phyloP scores from a whole-genome alignment of 2,797 vertebrate species.

The Caiman crocodilus region DNA sequence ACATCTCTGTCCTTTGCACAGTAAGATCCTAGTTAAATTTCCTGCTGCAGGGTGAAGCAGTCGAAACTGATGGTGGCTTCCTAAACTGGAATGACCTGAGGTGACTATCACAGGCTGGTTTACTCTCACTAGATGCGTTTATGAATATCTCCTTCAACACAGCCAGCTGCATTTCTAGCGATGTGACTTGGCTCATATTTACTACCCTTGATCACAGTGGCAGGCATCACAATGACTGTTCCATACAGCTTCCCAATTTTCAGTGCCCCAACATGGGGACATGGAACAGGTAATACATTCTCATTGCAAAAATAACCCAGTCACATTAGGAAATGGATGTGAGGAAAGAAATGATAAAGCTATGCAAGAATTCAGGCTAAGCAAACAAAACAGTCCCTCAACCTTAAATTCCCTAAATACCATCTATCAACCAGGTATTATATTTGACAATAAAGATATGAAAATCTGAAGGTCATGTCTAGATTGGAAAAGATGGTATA shows the following conservation, averaged over 20 bases:
- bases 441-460: conserved; percentile 11
- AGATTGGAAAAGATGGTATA: conserved; percentile 41
- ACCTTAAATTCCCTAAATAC: neutral
- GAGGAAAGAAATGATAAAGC: conserved; percentile 13
- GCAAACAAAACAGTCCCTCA: conserved; percentile 6
- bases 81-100: neutral
- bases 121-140: neutral
- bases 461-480: neutral
- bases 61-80: neutral
- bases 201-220: neutral
- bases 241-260: neutral
- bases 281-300: conserved; percentile 13
- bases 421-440: conserved; percentile 25
- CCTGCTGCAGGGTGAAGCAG: neutral
- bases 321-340: rapidly evolving
- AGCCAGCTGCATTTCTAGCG: neutral
- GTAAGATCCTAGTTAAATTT: neutral
- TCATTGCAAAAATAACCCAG: neutral
- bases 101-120: neutral
- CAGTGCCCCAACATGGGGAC: neutral
- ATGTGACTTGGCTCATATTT: neutral
- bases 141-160: neutral
- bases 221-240: neutral
- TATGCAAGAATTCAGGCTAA: conserved; percentile 7
- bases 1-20: neutral